Evolutionary conservation across 1,140 invertebrate genomes (phyloP).

Genomic region (Hesperophylax magnus): DNA sequence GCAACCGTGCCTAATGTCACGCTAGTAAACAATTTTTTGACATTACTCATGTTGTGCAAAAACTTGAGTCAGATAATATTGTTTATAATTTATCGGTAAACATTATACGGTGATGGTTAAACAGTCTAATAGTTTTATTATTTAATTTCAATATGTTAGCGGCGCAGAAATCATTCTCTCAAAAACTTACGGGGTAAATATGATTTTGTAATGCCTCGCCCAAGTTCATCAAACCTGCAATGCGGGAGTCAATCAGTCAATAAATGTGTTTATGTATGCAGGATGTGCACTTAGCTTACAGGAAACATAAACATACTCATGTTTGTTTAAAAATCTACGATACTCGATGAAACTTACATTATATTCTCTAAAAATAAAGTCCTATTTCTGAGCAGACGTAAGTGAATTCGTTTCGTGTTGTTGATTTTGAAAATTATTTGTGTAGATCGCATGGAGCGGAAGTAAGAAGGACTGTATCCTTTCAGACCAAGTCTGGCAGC

Average conservation of each 20-base stretch:
- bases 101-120: not conserved
- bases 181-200: slow-evolving; percentile 52
- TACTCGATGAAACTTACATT: no score
- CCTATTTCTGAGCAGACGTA: no score
- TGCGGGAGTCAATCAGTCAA: slow-evolving; percentile 23
- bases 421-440: slow-evolving; percentile 5
- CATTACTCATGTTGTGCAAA: slow-evolving; percentile 35
- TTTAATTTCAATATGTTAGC: slow-evolving; percentile 28
- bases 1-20: slow-evolving; percentile 27
- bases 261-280: slow-evolving; percentile 18
- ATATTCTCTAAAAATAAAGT: no score
- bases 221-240: slow-evolving; percentile 29
- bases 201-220: slow-evolving; percentile 38
- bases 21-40: slow-evolving; percentile 47
- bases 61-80: not conserved
- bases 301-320: not conserved
- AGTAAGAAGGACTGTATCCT: slow-evolving; percentile 54
- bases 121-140: not conserved
- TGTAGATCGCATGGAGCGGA: slow-evolving; percentile 48
- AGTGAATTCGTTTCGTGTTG: not conserved
- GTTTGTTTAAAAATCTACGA: no score
- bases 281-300: slow-evolving; percentile 6
- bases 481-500: slow-evolving; percentile 68
- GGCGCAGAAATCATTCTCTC: slow-evolving; percentile 54
- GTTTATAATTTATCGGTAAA: not conserved